These are phyloP conservation scores for Bovichtus diacanthus DNA, from an alignment of 2,797 vertebrate genomes.

Conservation along the genomic window DNA sequence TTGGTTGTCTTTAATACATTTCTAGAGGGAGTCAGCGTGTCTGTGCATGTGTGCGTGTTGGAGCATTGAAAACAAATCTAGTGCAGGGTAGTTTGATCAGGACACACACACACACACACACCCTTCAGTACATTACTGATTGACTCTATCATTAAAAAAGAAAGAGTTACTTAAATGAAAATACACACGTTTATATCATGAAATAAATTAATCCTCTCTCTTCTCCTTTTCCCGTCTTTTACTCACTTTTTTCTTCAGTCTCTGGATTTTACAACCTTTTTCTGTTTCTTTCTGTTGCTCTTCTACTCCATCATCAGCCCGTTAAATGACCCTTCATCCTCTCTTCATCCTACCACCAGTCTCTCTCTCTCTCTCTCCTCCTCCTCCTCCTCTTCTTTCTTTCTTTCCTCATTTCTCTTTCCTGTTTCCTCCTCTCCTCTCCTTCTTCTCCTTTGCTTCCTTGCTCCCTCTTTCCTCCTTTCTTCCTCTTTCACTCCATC, in stretches of 20 bases:
- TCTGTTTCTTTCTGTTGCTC: neutral
- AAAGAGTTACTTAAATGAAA: constrained; percentile 15
- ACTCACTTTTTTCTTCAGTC: too few relatives aligned
- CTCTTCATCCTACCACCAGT: neutral
- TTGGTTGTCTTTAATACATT: too few relatives aligned
- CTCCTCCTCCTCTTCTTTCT: too few relatives aligned
- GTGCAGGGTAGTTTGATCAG: too few relatives aligned
- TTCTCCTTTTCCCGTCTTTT: too few relatives aligned
- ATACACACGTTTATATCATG: constrained; percentile 26
- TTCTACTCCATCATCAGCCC: neutral
- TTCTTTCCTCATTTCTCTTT: neutral
- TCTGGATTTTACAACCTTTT: neutral
- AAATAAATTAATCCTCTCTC: neutral
- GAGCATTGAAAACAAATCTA: too few relatives aligned
- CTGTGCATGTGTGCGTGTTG: too few relatives aligned
- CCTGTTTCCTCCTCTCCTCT: neutral
- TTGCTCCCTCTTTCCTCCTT: too few relatives aligned
- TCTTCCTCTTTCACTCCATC: neutral
- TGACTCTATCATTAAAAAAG: constrained; percentile 54
- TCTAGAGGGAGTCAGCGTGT: too few relatives aligned
- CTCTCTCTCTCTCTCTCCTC: neutral
- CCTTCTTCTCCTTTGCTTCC: too few relatives aligned
- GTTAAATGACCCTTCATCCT: neutral
- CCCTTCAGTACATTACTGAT: constrained; percentile 32
- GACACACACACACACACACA: neutral